phyloP scores from a whole-genome alignment of 1,140 invertebrate genomes.

The Saccostrea glomerata region DNA sequence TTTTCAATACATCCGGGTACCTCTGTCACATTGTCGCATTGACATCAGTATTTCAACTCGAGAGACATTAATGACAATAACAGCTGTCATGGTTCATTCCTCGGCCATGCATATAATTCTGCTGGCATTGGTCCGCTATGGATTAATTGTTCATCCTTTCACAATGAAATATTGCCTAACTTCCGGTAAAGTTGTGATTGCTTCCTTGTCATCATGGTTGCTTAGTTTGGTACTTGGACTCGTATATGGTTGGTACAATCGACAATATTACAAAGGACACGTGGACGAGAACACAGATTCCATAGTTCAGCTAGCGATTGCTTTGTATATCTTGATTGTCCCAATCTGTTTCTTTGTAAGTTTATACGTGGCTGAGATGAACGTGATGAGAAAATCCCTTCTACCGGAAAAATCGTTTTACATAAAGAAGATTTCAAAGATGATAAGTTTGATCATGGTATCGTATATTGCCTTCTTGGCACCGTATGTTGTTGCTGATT shows the following conservation, averaged over 20 bases:
- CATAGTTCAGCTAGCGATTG: slow-evolving; percentile 9
- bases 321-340: slow-evolving; percentile 19
- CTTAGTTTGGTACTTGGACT: neutral
- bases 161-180: slow-evolving; percentile 12
- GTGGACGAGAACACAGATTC: neutral
- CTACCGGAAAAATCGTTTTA: neutral
- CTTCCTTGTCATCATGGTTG: neutral
- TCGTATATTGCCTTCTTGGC: slow-evolving; percentile 5
- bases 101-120: slow-evolving; percentile 15
- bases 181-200: slow-evolving; percentile 23
- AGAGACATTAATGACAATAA: neutral
- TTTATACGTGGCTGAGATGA: slow-evolving; percentile 6
- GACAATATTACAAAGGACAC: neutral
- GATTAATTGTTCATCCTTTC: neutral
- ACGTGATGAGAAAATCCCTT: slow-evolving; percentile 22
- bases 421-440: slow-evolving; percentile 25
- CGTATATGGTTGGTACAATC: neutral
- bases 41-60: neutral
- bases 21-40: neutral
- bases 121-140: neutral
- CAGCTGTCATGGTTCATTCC: neutral
- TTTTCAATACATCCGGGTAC: neutral
- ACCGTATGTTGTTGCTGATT: slow-evolving; percentile 13
- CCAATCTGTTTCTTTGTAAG: neutral
- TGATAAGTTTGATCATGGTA: slow-evolving; percentile 20